Evolutionary conservation across 2,888 invertebrate genomes (phyloP), one percentile per base, ranked within the genome.

Genomic region (Dermolepida albohirtum): DNA sequence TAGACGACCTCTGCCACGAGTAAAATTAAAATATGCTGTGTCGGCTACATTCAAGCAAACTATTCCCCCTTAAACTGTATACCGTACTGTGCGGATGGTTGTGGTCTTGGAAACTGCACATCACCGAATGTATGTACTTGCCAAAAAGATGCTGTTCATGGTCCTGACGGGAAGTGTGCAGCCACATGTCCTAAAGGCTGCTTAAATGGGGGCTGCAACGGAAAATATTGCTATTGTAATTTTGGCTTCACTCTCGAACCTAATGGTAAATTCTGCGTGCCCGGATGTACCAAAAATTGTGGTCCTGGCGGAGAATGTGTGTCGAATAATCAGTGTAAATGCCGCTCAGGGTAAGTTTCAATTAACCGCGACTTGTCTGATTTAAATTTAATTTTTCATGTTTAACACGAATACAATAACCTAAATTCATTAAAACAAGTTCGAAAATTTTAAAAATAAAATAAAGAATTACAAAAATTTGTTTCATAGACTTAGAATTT

Each of bases 131-230:
- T 85, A 0, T 93, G 92, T 84, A 84, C 84, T 5, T 90, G 91
- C 79, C 86, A 85, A 74, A 84, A 87, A 5, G 90, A 89, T 54
- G 89, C 87, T 74, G 85, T 88, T 27, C 85, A 84, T 74, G 88
- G 88, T 72, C 83, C 22, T 5, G 80, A 85, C 67, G 76, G 78
- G 22, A 75, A 78, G 67, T 92, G 91, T 73, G 83, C 90, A 0
- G 85, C 90, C 1, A 89, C 89, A 0, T 92, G 91, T 67, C 91
- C 91, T 0, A 86, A 89, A 16, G 89, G 89, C 0, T 92, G 91
- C 73, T 85, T 88, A 70, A 87, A 91, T 71, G 91, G 91, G 0
- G 84, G 86, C 1, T 92, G 91, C 72, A 83, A 87, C 71, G 83
- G 86, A 0, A 85, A 87, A 51, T 85, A 86, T 0, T 93, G 93